Conservation (phyloP, 2,113 vertebrate species). For the Hydrochoerus hydrochaeris region DNA sequence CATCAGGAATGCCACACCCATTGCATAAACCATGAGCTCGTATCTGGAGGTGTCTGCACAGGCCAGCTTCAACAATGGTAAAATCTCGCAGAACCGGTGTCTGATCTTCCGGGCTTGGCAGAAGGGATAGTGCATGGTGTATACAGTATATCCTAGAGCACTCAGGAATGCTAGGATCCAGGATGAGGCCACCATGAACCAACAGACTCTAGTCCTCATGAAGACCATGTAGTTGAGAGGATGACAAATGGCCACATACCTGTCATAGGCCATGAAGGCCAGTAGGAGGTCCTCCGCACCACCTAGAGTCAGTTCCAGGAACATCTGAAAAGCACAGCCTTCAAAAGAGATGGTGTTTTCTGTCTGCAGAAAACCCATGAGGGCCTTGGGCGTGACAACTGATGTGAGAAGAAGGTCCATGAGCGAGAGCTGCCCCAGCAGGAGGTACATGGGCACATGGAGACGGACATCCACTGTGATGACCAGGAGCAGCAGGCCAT, state of each 20-base stretch:
- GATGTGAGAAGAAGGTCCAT: conserved; percentile 73
- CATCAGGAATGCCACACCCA: conserved; percentile 61
- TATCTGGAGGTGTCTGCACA: conserved; percentile 74
- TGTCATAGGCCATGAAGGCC: conserved; percentile 81
- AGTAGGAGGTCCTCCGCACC: conserved; percentile 69
- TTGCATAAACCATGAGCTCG: conserved; percentile 69
- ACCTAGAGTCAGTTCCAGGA: conserved; percentile 57
- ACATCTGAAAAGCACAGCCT: conserved; percentile 78
- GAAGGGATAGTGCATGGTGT: conserved; percentile 69
- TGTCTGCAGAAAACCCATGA: conserved; percentile 46
- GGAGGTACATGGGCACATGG: conserved; percentile 70
- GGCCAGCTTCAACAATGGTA: conserved; percentile 75
- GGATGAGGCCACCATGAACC: conserved; percentile 51
- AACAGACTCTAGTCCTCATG: conserved; percentile 66
- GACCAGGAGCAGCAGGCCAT: conserved; percentile 66
- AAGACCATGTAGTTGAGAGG: conserved; percentile 75
- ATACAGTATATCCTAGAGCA: conserved; percentile 53
- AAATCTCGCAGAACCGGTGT: conserved; percentile 80
- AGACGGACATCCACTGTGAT: conserved; percentile 43
- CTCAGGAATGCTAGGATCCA: conserved; percentile 67
- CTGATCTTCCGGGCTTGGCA: conserved; percentile 68
- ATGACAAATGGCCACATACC: conserved; percentile 79
- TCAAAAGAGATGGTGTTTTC: conserved; percentile 68
- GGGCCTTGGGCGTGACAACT: conserved; percentile 67
- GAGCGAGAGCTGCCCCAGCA: conserved; percentile 71